Evolutionary conservation across 2,888 invertebrate genomes (phyloP).

Genomic region (Rhorus exstirpatorius): DNA sequence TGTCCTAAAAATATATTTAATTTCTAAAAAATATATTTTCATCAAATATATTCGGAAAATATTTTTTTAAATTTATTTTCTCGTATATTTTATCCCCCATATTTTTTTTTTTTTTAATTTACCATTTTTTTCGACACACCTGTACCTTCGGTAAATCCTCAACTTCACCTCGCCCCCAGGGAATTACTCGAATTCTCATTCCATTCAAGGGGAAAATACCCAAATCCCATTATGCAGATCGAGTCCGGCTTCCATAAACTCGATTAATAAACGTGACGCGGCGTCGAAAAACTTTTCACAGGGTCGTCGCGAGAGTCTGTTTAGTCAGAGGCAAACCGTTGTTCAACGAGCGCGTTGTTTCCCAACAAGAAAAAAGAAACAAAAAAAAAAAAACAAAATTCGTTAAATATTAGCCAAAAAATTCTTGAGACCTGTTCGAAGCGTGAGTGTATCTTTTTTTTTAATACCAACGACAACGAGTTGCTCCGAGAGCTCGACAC

Average conservation of each 20-base stretch:
- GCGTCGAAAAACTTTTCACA: conserved; percentile 81
- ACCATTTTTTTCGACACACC: no score
- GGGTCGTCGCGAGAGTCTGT: conserved; percentile 73
- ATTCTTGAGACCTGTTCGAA: conserved; percentile 1
- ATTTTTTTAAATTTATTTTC: no score
- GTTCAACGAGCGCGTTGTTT: conserved; percentile 43
- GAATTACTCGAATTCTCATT: conserved; percentile 68
- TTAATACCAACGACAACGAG: conserved; percentile 1
- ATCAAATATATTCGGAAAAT: no score
- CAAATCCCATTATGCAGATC: conserved; percentile 80
- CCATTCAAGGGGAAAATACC: conserved; percentile 75
- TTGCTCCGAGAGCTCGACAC: background rate
- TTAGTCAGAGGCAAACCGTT: conserved; percentile 54
- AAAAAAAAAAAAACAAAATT: background rate
- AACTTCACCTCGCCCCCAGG: conserved; percentile 1
- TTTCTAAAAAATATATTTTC: no score
- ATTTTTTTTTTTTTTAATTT: no score
- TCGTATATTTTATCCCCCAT: no score
- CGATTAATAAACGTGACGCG: conserved; percentile 82
- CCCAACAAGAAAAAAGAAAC: background rate
- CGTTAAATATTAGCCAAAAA: background rate
- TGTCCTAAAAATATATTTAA: no score
- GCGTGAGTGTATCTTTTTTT: conserved; percentile 55
- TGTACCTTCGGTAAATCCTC: no score
- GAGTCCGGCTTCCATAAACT: conserved; percentile 83